These are phyloP conservation scores for Elaeidobius kamerunicus DNA, from an alignment of 2,888 invertebrate species.

Conservation along the genomic window DNA sequence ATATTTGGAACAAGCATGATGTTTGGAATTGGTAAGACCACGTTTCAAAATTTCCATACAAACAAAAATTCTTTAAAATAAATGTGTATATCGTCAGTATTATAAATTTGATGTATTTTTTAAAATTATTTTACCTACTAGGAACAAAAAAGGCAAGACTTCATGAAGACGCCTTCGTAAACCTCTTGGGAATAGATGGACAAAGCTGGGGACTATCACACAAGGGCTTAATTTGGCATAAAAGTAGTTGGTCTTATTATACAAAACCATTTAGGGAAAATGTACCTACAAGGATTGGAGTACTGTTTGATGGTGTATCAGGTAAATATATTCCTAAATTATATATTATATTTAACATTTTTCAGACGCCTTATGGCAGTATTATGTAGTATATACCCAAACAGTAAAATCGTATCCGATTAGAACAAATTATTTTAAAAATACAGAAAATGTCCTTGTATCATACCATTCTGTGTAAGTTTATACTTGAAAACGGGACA, in stretches of 20 bases:
- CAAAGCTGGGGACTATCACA: slow-evolving; percentile 72
- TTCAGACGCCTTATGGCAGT: too few species aligned
- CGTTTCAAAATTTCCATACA: too few species aligned
- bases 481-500: too few species aligned
- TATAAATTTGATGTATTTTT: too few species aligned
- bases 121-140: too few species aligned
- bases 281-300: slow-evolving; percentile 63
- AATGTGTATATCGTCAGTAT: too few species aligned
- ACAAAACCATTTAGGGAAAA: slow-evolving; percentile 69
- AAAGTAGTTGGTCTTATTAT: slow-evolving; percentile 60
- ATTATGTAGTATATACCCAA: too few species aligned
- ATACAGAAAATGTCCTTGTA: too few species aligned
- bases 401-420: too few species aligned
- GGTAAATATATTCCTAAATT: slow-evolving; percentile 14
- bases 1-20: slow-evolving; percentile 74
- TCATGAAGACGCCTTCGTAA: slow-evolving; percentile 65
- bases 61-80: too few species aligned
- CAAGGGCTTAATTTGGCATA: slow-evolving; percentile 68
- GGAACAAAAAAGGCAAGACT: slow-evolving; percentile 49
- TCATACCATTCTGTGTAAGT: too few species aligned
- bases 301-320: slow-evolving; percentile 65
- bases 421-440: too few species aligned
- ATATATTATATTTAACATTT: background rate
- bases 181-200: slow-evolving; percentile 68
- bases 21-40: slow-evolving; percentile 64